phyloP scores from a whole-genome alignment of 2,797 vertebrate species.

The Sebastes glaucus region DNA sequence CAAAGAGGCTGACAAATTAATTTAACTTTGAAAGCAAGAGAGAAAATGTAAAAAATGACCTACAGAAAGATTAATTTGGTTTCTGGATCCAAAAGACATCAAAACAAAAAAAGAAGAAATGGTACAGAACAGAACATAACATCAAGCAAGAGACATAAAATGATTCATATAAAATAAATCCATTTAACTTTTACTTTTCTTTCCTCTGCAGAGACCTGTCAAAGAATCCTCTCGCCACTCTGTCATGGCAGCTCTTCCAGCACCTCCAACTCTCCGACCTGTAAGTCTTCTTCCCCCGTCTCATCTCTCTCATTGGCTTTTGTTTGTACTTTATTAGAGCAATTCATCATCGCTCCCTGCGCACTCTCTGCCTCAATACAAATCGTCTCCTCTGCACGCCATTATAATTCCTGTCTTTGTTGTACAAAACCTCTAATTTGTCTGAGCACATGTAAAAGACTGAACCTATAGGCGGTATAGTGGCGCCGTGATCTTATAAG shows the following conservation, averaged over 20 bases:
- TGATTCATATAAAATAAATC: conserved; percentile 1
- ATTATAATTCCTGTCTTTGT: conserved; percentile 68
- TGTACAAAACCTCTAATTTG: conserved; percentile 64
- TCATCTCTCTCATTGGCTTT: conserved; percentile 54
- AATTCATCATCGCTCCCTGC: conserved; percentile 63
- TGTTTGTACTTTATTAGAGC: conserved; percentile 67
- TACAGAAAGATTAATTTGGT: conserved; percentile 6
- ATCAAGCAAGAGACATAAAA: conserved; percentile 12
- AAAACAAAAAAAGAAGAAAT: not conserved
- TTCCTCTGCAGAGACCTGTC: conserved; percentile 91
- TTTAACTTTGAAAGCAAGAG: conserved; percentile 7
- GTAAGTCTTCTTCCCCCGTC: conserved; percentile 85
- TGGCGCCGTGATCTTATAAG: conserved; percentile 59
- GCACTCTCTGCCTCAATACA: conserved; percentile 51
- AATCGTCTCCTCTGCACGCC: conserved; percentile 43
- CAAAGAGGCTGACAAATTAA: not conserved
- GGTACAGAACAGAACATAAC: not conserved
- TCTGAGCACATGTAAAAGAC: conserved; percentile 46
- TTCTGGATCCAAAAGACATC: conserved; percentile 21
- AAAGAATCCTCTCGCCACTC: conserved; percentile 94
- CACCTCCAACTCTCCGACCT: conserved; percentile 95
- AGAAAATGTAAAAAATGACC: not conserved
- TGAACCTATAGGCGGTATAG: conserved; percentile 58
- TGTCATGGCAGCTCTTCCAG: conserved; percentile 99
- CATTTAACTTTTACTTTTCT: conserved; percentile 37